A percentile compares a stretch with the other conserved stretches of the same genome.
Evolutionary conservation across 2,888 invertebrate species (phyloP).

Genomic region (Latheticus oryzae): DNA sequence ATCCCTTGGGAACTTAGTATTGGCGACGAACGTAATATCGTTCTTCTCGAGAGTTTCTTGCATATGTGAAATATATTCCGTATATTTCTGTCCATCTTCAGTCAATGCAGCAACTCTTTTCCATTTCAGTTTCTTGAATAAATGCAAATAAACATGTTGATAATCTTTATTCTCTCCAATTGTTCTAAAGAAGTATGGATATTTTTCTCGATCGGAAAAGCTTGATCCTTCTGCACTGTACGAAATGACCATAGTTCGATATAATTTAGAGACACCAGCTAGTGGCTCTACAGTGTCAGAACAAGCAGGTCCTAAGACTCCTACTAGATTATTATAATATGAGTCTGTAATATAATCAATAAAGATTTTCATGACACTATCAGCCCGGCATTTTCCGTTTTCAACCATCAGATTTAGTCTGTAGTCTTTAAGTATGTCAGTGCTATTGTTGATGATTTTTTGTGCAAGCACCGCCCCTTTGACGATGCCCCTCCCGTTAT

Average conservation of each 20-base stretch:
- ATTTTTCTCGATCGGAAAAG: slow-evolving; percentile 75
- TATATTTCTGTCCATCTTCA: slow-evolving; percentile 83
- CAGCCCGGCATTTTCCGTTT: slow-evolving; percentile 78
- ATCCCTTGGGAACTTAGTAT: slow-evolving; percentile 76
- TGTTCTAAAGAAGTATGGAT: slow-evolving; percentile 84
- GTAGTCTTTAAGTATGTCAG: slow-evolving; percentile 71
- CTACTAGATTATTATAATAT: slow-evolving; percentile 71
- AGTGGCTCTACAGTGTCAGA: slow-evolving; percentile 85
- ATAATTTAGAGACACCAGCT: slow-evolving; percentile 80
- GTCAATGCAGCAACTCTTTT: slow-evolving; percentile 79
- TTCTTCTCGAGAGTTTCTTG: slow-evolving; percentile 74
- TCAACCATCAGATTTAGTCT: slow-evolving; percentile 69
- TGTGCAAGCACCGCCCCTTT: slow-evolving; percentile 74
- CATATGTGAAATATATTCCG: slow-evolving; percentile 80
- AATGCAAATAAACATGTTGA: slow-evolving; percentile 73
- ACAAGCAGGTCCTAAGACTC: slow-evolving; percentile 83
- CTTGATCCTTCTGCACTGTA: slow-evolving; percentile 83
- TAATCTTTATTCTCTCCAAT: slow-evolving; percentile 82
- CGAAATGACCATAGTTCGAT: slow-evolving; percentile 78
- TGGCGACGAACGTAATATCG: slow-evolving; percentile 74
- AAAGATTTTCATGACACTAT: slow-evolving; percentile 80
- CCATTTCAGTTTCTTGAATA: slow-evolving; percentile 75
- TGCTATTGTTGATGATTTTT: slow-evolving; percentile 72
- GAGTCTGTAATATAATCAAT: slow-evolving; percentile 74
- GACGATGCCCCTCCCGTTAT: slow-evolving; percentile 72